These are phyloP conservation scores for Ictalurus punctatus DNA, from an alignment of 2,113 vertebrate genomes.

Conservation along the genomic window DNA sequence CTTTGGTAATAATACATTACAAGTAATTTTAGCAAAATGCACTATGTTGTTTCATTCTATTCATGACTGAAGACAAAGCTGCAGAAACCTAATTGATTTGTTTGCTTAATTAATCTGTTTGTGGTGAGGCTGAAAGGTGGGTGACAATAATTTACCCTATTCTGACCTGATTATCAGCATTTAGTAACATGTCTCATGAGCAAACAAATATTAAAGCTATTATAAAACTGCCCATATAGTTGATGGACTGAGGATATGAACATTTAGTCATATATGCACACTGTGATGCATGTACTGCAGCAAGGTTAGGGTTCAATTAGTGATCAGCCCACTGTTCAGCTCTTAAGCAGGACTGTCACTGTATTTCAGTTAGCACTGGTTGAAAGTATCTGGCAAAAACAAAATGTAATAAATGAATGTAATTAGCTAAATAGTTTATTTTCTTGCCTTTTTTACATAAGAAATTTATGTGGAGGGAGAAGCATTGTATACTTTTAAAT, in stretches of 20 bases:
- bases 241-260: background rate
- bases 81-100: background rate
- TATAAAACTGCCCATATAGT: background rate
- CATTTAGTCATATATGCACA: background rate
- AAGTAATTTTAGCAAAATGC: background rate
- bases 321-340: background rate
- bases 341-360: background rate
- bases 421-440: background rate
- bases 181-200: background rate
- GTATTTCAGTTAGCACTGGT: background rate
- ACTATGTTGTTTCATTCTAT: background rate
- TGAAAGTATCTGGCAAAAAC: background rate
- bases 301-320: background rate
- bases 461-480: no score
- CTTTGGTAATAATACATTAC: background rate
- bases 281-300: background rate
- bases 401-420: background rate
- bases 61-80: background rate
- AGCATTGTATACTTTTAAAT: background rate
- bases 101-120: background rate
- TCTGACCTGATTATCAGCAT: background rate
- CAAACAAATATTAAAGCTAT: slow-evolving; percentile 6
- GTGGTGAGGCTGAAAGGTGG: background rate
- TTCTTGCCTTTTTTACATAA: background rate
- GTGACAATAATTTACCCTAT: background rate